A percentile compares a stretch with the other conserved stretches of the same genome.
phyloP scores from a whole-genome alignment of 2,888 invertebrate species.

The Galerucella nymphaeae region DNA sequence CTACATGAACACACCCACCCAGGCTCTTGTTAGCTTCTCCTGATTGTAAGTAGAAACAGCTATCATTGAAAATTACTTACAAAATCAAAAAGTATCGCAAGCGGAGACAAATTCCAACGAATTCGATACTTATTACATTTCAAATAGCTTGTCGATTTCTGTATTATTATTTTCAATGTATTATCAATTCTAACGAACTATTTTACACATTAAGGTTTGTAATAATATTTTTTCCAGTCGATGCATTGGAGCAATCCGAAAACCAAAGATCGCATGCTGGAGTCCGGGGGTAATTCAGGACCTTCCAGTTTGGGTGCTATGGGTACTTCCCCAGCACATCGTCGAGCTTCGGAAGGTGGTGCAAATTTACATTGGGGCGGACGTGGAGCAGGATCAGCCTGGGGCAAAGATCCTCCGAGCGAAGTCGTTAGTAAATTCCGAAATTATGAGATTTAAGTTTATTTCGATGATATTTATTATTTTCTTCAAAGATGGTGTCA shows the following conservation, averaged over 20 bases:
- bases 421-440: slow-evolving; percentile 89
- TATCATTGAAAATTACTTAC: no score
- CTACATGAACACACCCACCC: no score
- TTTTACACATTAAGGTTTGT: no score
- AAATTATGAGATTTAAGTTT: slow-evolving; percentile 88
- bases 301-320: slow-evolving; percentile 70
- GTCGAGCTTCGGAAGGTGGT: slow-evolving; percentile 88
- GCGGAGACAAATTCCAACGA: no score
- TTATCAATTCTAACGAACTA: no score
- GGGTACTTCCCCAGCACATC: slow-evolving; percentile 70
- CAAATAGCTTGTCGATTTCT: no score
- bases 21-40: no score
- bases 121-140: no score
- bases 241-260: slow-evolving; percentile 94
- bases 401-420: slow-evolving; percentile 80
- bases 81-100: no score
- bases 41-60: no score
- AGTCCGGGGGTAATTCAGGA: slow-evolving; percentile 70
- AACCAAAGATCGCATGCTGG: slow-evolving; percentile 89
- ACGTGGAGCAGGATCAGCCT: slow-evolving; percentile 68
- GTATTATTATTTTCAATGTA: no score
- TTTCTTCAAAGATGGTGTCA: background rate
- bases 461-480: background rate
- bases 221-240: slow-evolving; percentile 68
- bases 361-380: slow-evolving; percentile 78